Evolutionary conservation across 2,113 vertebrate genomes (phyloP).

Genomic region (Triplophysa rosa): DNA sequence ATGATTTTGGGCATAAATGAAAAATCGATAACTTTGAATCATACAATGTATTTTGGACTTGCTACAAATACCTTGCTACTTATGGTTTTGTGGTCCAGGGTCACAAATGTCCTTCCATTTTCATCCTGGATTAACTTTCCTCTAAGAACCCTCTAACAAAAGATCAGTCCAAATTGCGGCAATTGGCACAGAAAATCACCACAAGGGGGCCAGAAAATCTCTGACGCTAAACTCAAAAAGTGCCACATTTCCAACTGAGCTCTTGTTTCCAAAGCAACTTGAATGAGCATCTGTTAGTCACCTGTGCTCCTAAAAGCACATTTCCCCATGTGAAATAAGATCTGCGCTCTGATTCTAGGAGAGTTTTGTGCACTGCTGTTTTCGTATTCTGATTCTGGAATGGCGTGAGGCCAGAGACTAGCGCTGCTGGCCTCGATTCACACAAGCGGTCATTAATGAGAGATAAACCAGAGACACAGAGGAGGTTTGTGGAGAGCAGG

Average conservation of each 20-base stretch:
- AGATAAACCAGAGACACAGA: conserved; percentile 72
- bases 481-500: conserved; percentile 69
- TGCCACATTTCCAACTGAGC: conserved; percentile 24
- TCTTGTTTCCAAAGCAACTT: conserved; percentile 45
- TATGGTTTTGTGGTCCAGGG: too few species aligned
- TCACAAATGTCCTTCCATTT: not conserved
- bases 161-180: not conserved
- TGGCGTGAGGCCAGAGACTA: conserved; percentile 55
- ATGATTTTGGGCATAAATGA: too few species aligned
- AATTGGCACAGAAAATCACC: conserved; percentile 9
- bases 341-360: conserved; percentile 55
- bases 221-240: not conserved
- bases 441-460: conserved; percentile 71
- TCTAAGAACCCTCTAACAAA: not conserved
- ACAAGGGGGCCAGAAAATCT: conserved; percentile 45
- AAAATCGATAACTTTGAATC: too few species aligned
- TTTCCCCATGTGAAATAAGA: conserved; percentile 58
- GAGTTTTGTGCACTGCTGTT: conserved; percentile 63
- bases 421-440: conserved; percentile 57
- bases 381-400: conserved; percentile 41
- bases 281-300: conserved; percentile 66
- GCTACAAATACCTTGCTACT: too few species aligned
- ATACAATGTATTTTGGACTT: too few species aligned
- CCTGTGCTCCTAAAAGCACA: conserved; percentile 32
- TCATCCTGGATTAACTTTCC: not conserved